Conservation (phyloP, 2,113 vertebrate genomes). For the Charina bottae region DNA sequence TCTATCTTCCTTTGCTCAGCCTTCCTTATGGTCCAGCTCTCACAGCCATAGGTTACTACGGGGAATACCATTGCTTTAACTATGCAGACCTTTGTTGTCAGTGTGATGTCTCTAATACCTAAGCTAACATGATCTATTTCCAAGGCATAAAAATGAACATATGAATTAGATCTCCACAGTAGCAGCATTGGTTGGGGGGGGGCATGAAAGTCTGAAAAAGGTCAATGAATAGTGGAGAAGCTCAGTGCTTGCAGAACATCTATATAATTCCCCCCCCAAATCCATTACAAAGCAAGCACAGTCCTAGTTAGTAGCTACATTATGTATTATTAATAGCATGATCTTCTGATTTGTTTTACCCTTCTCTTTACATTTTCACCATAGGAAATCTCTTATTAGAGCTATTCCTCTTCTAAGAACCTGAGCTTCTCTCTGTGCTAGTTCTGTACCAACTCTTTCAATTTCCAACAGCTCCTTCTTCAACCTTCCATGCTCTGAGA, state of each 20-base stretch:
- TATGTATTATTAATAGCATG: background rate
- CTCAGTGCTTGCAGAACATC: background rate
- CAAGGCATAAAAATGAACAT: background rate
- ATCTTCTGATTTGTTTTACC: background rate
- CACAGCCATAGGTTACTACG: too few relatives aligned
- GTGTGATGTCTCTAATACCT: too few relatives aligned
- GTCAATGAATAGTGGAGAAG: background rate
- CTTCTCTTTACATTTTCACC: background rate
- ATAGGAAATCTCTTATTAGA: background rate
- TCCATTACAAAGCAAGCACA: background rate
- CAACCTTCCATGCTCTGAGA: background rate
- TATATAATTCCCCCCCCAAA: background rate
- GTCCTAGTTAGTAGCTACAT: background rate
- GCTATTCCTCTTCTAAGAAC: background rate
- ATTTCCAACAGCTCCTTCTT: background rate
- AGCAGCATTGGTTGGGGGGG: background rate
- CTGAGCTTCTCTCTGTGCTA: background rate
- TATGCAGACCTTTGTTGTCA: too few relatives aligned
- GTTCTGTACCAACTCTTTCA: background rate
- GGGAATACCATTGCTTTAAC: too few relatives aligned
- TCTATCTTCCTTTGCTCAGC: too few relatives aligned
- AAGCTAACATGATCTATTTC: background rate
- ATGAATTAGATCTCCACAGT: background rate
- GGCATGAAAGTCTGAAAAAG: background rate
- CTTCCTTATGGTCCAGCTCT: too few relatives aligned